phyloP scores from a whole-genome alignment of 1,140 invertebrate genomes.

The Ephestia elutella region DNA sequence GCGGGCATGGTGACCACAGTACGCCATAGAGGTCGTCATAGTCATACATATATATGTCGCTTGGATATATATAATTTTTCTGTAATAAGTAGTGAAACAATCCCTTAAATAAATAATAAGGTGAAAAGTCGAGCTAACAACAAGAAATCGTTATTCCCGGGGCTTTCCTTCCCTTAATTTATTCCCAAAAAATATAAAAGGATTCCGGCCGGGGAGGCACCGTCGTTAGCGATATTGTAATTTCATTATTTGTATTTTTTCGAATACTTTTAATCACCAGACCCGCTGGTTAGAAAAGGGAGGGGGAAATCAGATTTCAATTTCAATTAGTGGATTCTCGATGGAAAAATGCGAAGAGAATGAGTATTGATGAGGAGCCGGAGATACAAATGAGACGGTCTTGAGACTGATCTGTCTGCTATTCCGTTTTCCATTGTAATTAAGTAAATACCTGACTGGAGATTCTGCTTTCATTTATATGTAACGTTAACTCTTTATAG shows the following conservation, averaged over 20 bases:
- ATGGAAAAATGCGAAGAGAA: conserved; percentile 60
- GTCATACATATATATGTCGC: no score
- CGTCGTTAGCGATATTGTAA: conserved; percentile 73
- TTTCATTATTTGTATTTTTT: conserved; percentile 74
- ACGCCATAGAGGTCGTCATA: no score
- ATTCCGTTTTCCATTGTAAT: background rate
- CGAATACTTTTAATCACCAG: conserved; percentile 71
- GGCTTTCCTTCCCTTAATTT: conserved; percentile 63
- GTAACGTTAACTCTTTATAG: no score
- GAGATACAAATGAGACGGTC: conserved; percentile 59
- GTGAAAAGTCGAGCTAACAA: conserved; percentile 18
- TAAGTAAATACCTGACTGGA: background rate
- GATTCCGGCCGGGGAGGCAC: conserved; percentile 55
- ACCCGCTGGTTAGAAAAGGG: conserved; percentile 32
- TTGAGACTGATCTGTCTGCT: background rate
- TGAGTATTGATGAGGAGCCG: conserved; percentile 65
- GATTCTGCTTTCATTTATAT: background rate
- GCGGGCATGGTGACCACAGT: no score
- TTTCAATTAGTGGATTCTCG: conserved; percentile 69
- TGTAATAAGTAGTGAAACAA: background rate
- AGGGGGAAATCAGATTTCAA: conserved; percentile 71
- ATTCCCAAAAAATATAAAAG: conserved; percentile 71
- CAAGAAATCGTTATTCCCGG: conserved; percentile 59
- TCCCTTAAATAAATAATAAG: conserved; percentile 1
- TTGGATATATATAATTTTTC: no score